Percentiles rank a stretch among this genome's conserved stretches.
These are phyloP conservation scores for Pholis gunnellus DNA, from an alignment of 2,113 vertebrate genomes.

Conservation along the genomic window DNA sequence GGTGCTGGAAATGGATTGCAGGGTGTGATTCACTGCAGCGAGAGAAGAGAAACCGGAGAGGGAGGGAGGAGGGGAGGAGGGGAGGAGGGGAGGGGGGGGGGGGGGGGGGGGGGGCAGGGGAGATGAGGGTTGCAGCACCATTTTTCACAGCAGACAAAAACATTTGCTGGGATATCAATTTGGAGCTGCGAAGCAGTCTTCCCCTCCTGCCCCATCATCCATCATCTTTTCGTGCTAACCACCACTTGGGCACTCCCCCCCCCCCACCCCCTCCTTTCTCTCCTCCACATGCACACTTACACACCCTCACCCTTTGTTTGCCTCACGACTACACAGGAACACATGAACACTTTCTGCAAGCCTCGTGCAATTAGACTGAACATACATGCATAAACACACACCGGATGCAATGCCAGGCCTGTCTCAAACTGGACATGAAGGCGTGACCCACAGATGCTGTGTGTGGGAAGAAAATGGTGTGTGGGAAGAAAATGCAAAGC, in stretches of 20 bases:
- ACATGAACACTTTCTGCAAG: slow-evolving; percentile 33
- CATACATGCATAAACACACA: slow-evolving; percentile 13
- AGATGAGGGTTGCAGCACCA: slow-evolving; percentile 90
- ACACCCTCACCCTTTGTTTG: slow-evolving; percentile 30
- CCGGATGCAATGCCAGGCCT: slow-evolving; percentile 2
- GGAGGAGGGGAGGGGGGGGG: not conserved
- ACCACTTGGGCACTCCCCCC: slow-evolving; percentile 60
- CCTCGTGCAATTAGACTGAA: slow-evolving; percentile 35
- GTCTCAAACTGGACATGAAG: slow-evolving; percentile 15
- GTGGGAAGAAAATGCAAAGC: slow-evolving; percentile 68
- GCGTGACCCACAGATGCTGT: slow-evolving; percentile 49
- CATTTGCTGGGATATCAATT: slow-evolving; percentile 99
- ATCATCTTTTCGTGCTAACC: slow-evolving; percentile 90
- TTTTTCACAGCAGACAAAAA: slow-evolving; percentile 99
- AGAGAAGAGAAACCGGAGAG: slow-evolving; percentile 42
- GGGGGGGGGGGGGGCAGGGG: slow-evolving; percentile 75
- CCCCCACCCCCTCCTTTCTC: slow-evolving; percentile 1
- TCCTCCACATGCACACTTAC: slow-evolving; percentile 43
- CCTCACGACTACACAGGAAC: slow-evolving; percentile 24
- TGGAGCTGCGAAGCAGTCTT: slow-evolving; percentile 89
- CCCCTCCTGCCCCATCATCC: slow-evolving; percentile 95
- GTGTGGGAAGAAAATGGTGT: slow-evolving; percentile 64
- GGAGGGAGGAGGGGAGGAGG: slow-evolving; percentile 3
- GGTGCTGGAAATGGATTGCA: slow-evolving; percentile 72
- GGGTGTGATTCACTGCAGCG: slow-evolving; percentile 72